These are phyloP conservation scores for Hoplias malabaricus DNA, from an alignment of 2,113 vertebrate genomes.

Conservation along the genomic window DNA sequence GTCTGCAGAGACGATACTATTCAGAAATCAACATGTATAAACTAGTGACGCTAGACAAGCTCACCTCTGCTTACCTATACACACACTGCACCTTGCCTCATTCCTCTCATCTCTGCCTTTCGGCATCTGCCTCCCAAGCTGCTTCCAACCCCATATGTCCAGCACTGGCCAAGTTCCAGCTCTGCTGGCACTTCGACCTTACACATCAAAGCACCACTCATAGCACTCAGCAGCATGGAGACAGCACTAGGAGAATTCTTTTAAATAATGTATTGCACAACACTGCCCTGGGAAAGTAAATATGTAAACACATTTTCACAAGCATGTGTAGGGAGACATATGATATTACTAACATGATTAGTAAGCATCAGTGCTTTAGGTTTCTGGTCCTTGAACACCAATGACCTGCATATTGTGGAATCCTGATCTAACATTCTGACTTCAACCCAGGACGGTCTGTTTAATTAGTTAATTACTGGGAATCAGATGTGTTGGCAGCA, in stretches of 20 bases:
- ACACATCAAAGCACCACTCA: slow-evolving; percentile 45
- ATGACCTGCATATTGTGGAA: no score
- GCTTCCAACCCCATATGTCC: slow-evolving; percentile 39
- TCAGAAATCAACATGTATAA: background rate
- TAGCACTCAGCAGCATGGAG: slow-evolving; percentile 9
- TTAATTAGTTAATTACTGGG: no score
- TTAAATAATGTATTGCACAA: slow-evolving; percentile 33
- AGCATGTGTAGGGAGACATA: background rate
- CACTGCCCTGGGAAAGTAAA: background rate
- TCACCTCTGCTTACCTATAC: background rate
- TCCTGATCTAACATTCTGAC: background rate
- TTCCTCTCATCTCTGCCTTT: slow-evolving; percentile 2
- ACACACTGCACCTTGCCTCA: background rate
- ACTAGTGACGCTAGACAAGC: background rate
- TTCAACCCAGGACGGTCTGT: no score
- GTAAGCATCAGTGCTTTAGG: no score
- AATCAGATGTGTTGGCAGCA: no score
- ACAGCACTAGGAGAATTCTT: background rate
- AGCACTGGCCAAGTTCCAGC: slow-evolving; percentile 30
- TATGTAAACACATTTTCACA: slow-evolving; percentile 19
- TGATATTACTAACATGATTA: background rate
- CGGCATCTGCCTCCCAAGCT: slow-evolving; percentile 42
- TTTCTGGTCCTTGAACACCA: no score
- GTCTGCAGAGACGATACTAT: background rate
- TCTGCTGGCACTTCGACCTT: slow-evolving; percentile 4